Percentiles rank a stretch among this genome's conserved stretches.
phyloP scores from a whole-genome alignment of 1,140 invertebrate species.

The Aphis gossypii region DNA sequence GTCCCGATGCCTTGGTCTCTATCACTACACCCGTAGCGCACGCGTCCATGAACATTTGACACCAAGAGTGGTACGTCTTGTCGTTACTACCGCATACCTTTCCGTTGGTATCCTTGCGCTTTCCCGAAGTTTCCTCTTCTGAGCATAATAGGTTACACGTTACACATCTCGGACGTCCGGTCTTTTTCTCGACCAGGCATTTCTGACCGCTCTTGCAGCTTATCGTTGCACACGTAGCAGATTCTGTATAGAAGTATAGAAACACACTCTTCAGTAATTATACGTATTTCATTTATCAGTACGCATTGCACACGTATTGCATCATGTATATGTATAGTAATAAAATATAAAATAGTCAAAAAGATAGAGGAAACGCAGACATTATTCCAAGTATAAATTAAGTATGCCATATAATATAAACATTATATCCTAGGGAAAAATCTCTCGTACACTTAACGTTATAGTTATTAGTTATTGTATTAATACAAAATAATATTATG shows the following conservation, averaged over 20 bases:
- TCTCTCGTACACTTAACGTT: background rate
- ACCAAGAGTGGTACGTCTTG: slow-evolving; percentile 85
- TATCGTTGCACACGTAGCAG: slow-evolving; percentile 77
- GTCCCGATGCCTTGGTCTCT: slow-evolving; percentile 77
- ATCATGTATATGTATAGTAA: too few species aligned
- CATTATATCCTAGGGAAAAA: background rate
- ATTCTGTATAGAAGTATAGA: slow-evolving; percentile 67
- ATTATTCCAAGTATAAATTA: too few species aligned
- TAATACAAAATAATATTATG: background rate
- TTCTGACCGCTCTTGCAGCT: slow-evolving; percentile 77
- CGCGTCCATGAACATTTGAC: slow-evolving; percentile 83
- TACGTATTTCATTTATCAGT: too few species aligned
- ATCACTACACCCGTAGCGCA: slow-evolving; percentile 82
- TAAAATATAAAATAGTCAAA: too few species aligned
- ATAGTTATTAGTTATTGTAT: background rate
- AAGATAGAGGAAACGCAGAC: too few species aligned
- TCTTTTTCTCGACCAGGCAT: slow-evolving; percentile 77
- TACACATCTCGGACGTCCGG: slow-evolving; percentile 78
- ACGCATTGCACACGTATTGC: too few species aligned
- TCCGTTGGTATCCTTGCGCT: slow-evolving; percentile 65
- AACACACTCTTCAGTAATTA: slow-evolving; percentile 42
- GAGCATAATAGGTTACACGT: slow-evolving; percentile 73
- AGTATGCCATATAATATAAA: background rate
- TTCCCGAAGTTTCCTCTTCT: slow-evolving; percentile 64
- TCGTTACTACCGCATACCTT: slow-evolving; percentile 83